Base-by-base conservation (phyloP, 2,113 vertebrate genomes). In the Tachysurus vachellii region DNA sequence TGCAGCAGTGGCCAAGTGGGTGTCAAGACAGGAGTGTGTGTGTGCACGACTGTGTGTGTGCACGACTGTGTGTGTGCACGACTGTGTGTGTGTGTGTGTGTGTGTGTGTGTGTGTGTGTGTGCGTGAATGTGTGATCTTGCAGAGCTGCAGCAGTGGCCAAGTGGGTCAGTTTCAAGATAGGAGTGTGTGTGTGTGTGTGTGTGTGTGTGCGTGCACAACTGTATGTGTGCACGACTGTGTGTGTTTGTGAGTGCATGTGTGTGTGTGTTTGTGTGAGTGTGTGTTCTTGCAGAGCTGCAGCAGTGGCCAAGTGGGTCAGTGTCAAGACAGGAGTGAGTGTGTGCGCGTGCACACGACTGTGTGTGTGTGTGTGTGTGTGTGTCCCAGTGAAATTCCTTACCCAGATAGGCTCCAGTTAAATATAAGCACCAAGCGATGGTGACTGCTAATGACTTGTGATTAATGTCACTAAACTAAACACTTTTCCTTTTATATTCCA, bases 281-380 rank as follows among this genome's bases (percentile, higher is more conserved):
- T 21, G 10, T 23, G n/a, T 66, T 44, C 62, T 64, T 50, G 23
- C 31, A 76, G 26, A 75, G 50, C 44, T 68, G 85, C 19, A 42
- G 73, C 66, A 59, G 28, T 84, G 62, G 64, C 82, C 85, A 88
- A 87, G 76, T 88, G 54, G 87, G 76, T 87, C 85, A 90, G 59
- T 57, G 36, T 36, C 36, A 64, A 54, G 53, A 71, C 36, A 57
- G 56, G 59, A 86, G 86, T 79, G 86, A 56, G 81, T 28, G 86
- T 79, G 73, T 50, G 56, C 47, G 73, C 44, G 73, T 50, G 56
- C 47, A 61, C 44, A 47, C 54, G 57, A 62, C 80, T 54, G 86
- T 76, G 80, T 36, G 86, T 76, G 54, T 83, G 31, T 36, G 70
- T 61, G 56, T 31, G 42, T 76, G 53, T 61, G 7, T 11, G 4